Evolutionary conservation across 1,140 invertebrate genomes (phyloP).

Genomic region (Ceratitis capitata): DNA sequence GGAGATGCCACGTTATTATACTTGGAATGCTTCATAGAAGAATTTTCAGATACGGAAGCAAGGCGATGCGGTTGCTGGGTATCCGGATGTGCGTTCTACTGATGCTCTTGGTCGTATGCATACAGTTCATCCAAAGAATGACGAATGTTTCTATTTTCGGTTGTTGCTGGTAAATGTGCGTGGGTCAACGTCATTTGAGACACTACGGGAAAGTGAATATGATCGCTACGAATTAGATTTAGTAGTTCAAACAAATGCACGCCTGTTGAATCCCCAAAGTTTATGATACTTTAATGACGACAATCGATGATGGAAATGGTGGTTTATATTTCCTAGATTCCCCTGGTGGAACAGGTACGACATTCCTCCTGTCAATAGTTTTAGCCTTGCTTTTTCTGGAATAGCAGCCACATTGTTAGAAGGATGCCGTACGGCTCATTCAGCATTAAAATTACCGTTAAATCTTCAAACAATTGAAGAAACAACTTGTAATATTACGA

Average conservation of each 20-base stretch:
- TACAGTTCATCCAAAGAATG: too few relatives aligned
- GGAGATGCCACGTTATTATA: neutral
- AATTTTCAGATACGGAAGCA: conserved; percentile 11
- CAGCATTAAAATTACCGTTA: conserved; percentile 57
- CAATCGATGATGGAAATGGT: conserved; percentile 42
- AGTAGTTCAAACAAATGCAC: conserved; percentile 42
- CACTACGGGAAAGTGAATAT: conserved; percentile 47
- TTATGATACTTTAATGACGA: conserved; percentile 48
- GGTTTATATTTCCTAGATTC: conserved; percentile 50
- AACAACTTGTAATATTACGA: conserved; percentile 59
- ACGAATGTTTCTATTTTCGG: too few relatives aligned
- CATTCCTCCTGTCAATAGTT: neutral
- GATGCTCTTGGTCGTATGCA: too few relatives aligned
- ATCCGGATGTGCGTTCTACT: too few relatives aligned
- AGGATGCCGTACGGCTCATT: conserved; percentile 69
- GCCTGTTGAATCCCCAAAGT: conserved; percentile 41
- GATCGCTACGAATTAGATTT: conserved; percentile 49
- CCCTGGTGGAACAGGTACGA: conserved; percentile 24
- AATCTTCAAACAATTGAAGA: conserved; percentile 33
- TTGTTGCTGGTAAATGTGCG: conserved; percentile 57
- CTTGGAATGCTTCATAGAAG: neutral
- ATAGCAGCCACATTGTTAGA: too few relatives aligned
- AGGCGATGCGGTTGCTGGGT: conserved; percentile 47
- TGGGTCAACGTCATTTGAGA: conserved; percentile 42
- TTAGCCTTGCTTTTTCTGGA: conserved; percentile 51